Percentiles rank a stretch among this genome's conserved stretches.
phyloP scores from a whole-genome alignment of 2,113 vertebrate species.

The Ciconia stormi region DNA sequence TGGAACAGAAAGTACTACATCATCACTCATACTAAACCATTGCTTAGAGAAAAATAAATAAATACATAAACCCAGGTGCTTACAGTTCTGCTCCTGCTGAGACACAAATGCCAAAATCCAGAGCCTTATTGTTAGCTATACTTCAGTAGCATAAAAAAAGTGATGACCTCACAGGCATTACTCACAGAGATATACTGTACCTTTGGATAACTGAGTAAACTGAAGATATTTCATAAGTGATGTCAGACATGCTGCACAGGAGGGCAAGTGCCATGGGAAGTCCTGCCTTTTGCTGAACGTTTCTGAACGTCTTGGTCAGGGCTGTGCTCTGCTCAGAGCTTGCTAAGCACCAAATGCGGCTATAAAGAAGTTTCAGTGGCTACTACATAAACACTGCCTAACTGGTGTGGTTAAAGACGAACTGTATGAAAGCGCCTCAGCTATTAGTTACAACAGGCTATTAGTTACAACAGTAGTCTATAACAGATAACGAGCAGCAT shows the following conservation, averaged over 20 bases:
- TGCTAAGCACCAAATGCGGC: background rate
- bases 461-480: background rate
- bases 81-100: background rate
- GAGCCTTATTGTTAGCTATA: background rate
- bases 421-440: background rate
- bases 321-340: background rate
- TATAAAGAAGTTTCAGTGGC: background rate
- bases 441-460: background rate
- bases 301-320: background rate
- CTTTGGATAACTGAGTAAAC: slow-evolving; percentile 1
- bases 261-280: background rate
- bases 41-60: background rate
- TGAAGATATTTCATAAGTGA: background rate
- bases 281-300: background rate
- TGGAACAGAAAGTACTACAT: background rate
- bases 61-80: background rate
- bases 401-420: background rate
- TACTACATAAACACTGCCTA: background rate
- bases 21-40: background rate
- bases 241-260: background rate
- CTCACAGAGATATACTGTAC: slow-evolving; percentile 17
- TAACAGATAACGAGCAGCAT: background rate
- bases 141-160: background rate
- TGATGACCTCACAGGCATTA: background rate
- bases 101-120: background rate